These are phyloP conservation scores for Hydrochoerus hydrochaeris DNA, from an alignment of 2,113 vertebrate genomes.

Conservation along the genomic window DNA sequence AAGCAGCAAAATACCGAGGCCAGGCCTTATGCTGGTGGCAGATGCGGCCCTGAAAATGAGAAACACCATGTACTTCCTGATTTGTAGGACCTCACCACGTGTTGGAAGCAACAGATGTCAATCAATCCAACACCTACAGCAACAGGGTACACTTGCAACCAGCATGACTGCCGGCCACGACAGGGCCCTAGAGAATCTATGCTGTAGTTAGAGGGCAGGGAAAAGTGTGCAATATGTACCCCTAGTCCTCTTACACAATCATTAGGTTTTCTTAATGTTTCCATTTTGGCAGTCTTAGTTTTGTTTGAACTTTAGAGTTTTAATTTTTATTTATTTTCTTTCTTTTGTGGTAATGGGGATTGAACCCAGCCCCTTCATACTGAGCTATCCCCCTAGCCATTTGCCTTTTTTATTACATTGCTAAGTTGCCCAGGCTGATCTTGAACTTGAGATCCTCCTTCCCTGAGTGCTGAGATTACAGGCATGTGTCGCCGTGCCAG, in stretches of 20 bases:
- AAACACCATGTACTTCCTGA: fast-evolving
- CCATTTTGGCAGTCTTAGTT: background rate
- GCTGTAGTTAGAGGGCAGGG: background rate
- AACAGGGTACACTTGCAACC: background rate
- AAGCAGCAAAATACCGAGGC: background rate
- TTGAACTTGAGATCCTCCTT: background rate
- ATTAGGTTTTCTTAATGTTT: background rate
- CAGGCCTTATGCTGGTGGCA: background rate
- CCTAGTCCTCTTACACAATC: background rate
- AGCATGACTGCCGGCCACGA: background rate
- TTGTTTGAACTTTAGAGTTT: constrained; percentile 2
- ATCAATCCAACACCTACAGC: background rate
- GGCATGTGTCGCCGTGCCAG: background rate
- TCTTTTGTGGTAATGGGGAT: background rate
- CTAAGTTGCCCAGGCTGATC: background rate
- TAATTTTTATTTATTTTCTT: background rate
- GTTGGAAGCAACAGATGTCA: background rate
- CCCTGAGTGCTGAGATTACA: background rate
- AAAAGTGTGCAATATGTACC: background rate
- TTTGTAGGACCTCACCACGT: fast-evolving
- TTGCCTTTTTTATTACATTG: background rate
- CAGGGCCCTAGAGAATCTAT: background rate
- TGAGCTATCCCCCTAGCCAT: background rate
- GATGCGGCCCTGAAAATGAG: background rate
- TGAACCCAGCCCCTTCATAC: background rate